Evolutionary conservation across 2,113 vertebrate species (phyloP).

Genomic region (Antennarius striatus): DNA sequence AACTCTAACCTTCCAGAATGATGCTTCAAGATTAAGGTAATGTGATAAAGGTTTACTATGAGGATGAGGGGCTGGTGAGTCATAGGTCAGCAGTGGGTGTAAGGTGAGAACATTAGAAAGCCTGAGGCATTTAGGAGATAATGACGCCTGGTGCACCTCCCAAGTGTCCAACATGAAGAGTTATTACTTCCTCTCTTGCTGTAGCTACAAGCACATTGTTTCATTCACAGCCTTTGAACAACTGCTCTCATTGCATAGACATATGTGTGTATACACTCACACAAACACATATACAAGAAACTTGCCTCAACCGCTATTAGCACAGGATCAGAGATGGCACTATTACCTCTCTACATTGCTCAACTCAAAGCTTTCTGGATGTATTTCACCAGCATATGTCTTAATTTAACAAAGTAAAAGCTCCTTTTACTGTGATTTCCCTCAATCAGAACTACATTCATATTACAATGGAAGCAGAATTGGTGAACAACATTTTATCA

Average conservation of each 20-base stretch:
- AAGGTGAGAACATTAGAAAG: conserved; percentile 89
- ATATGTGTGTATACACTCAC: background rate
- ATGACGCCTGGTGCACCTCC: conserved; percentile 84
- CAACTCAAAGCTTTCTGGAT: conserved; percentile 2
- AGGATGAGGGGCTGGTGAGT: conserved; percentile 89
- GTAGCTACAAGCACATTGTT: conserved; percentile 71
- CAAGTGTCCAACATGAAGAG: conserved; percentile 80
- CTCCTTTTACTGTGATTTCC: too few relatives aligned
- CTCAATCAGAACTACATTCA: too few relatives aligned
- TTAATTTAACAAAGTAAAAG: too few relatives aligned
- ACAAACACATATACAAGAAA: background rate
- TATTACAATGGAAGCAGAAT: too few relatives aligned
- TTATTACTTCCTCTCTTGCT: conserved; percentile 83
- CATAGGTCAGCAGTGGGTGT: conserved; percentile 95
- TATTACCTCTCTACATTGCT: background rate
- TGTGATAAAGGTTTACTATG: conserved; percentile 91
- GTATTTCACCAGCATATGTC: too few relatives aligned
- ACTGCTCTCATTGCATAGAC: conserved; percentile 18
- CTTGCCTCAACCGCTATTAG: background rate
- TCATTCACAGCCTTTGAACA: conserved; percentile 52
- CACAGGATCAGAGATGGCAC: background rate
- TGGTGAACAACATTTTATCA: too few relatives aligned
- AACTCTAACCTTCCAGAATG: conserved; percentile 78
- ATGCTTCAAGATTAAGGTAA: conserved; percentile 86
- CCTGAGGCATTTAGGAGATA: conserved; percentile 86